Base-by-base conservation (phyloP, 2,797 vertebrate genomes). In the Phaenicophaeus curvirostris region DNA sequence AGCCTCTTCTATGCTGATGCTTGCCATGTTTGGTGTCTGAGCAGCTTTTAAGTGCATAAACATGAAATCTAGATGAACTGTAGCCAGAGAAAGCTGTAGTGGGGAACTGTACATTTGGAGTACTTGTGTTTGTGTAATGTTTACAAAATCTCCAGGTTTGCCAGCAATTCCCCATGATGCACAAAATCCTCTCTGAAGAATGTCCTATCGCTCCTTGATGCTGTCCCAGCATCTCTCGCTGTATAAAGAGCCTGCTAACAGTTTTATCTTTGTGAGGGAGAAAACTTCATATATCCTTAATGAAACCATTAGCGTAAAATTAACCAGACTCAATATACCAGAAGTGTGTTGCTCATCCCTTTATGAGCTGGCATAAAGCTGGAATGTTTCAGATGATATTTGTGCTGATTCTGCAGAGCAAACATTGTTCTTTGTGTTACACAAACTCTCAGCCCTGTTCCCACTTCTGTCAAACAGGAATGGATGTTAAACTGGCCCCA, bases 1-100 rank as follows among this genome's bases (percentile, higher is more conserved):
- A 20, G 65, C 5, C 6, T 31, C 1, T 3, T 37, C 19, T 13
- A 1, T 1, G 1, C 1, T 8, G 44, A 6, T 33, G n/a, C 19
- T 17, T 30, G 53, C 13, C 13, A 1, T 41, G 33, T 53, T 62
- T 41, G 42, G 10, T 69, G 41, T 31, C 31, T 53, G 31, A 85
- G 63, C 58, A 67, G 59, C 24, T 63, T 24, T 35, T 62, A 85
- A 53, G 15, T 33, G 24, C 15, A 0, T 8, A 7, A 31, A 33
- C 61, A 20, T 44, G 65, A 69, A 76, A 44, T 35, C 23, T 14
- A 35, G 58, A 13, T 28, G 41, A 71, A 35, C 17, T 61, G 6
- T 16, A 8, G 25, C 18, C 65, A 46, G 42, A 21, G 79, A 48
- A 74, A 11, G 44, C 42, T 76, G 1, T 16, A 31, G 5, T 51